Evolutionary conservation across 2,888 invertebrate species (phyloP).

Genomic region (Diachrysia chrysitis): DNA sequence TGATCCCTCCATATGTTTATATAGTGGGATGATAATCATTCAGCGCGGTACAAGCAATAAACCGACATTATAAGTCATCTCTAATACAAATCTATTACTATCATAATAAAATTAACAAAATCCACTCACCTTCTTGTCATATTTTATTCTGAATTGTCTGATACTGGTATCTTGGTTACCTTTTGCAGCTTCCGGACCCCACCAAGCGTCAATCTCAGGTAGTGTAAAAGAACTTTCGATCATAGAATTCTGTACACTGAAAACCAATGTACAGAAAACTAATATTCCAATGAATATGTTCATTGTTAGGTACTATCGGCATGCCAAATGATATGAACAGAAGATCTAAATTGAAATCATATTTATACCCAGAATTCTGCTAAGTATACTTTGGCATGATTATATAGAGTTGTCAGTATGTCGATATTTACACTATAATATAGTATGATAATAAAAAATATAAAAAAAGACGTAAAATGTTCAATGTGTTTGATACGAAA

Average conservation of each 20-base stretch:
- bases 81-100: too few species aligned
- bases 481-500: too few species aligned
- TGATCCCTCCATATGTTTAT: too few species aligned
- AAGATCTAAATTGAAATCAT: neutral
- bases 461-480: too few species aligned
- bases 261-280: constrained; percentile 5
- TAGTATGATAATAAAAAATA: too few species aligned
- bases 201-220: constrained; percentile 34
- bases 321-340: neutral
- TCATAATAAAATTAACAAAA: neutral
- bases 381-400: neutral
- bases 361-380: neutral
- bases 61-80: too few species aligned
- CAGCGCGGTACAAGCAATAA: too few species aligned
- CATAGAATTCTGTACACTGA: constrained; percentile 15
- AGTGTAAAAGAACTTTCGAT: constrained; percentile 8
- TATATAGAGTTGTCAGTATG: neutral
- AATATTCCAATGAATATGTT: neutral
- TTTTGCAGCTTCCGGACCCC: constrained; percentile 43
- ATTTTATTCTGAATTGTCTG: constrained; percentile 45
- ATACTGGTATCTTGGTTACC: constrained; percentile 79
- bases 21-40: too few species aligned
- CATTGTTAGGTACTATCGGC: neutral
- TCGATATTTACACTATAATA: neutral
- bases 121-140: neutral